Conservation (phyloP, 2,888 invertebrate genomes). For the Microchrysa polita region DNA sequence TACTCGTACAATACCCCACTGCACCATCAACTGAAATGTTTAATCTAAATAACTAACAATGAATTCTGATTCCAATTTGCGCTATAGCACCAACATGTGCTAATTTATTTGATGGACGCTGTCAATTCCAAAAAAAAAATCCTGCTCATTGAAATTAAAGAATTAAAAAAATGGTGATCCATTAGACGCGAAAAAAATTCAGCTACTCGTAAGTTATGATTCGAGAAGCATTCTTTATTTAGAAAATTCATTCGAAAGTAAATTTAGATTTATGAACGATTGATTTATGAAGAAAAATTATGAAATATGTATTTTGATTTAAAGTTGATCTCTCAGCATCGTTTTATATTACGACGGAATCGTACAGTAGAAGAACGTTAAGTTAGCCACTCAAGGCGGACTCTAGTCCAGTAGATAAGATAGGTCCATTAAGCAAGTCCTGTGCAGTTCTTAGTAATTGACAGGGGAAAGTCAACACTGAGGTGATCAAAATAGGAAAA, state of each 20-base stretch:
- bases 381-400: too few relatives aligned
- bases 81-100: not conserved
- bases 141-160: not conserved
- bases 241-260: not conserved
- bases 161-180: not conserved
- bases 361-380: too few relatives aligned
- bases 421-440: too few relatives aligned
- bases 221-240: not conserved
- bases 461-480: too few relatives aligned
- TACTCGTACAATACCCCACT: too few relatives aligned
- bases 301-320: not conserved
- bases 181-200: not conserved
- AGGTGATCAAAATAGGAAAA: too few relatives aligned
- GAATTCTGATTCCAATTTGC: not conserved
- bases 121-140: not conserved
- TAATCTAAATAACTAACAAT: too few relatives aligned
- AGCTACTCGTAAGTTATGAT: not conserved
- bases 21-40: too few relatives aligned
- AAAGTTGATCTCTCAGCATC: too few relatives aligned
- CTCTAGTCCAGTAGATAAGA: too few relatives aligned
- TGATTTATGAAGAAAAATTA: not conserved
- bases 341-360: too few relatives aligned
- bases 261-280: constrained; percentile 2
- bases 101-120: not conserved
- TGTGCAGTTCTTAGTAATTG: too few relatives aligned